phyloP scores from a whole-genome alignment of 2,113 vertebrate species.

The Chaenogobius annularis region DNA sequence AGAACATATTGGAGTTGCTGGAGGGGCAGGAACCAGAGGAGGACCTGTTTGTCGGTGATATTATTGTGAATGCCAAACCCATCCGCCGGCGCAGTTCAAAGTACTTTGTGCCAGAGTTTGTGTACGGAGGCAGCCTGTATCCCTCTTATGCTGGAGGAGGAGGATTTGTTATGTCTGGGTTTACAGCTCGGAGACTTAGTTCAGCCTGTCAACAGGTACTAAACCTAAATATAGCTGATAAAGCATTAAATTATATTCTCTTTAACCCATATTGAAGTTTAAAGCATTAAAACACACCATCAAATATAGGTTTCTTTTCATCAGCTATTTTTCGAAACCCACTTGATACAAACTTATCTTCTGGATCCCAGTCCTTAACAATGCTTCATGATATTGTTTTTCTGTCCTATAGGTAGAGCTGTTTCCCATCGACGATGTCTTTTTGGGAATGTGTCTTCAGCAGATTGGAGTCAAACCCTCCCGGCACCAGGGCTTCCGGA shows the following conservation, averaged over 20 bases:
- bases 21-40: slow-evolving; percentile 57
- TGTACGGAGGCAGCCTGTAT: slow-evolving; percentile 87
- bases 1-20: slow-evolving; percentile 92
- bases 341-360: not conserved
- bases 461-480: slow-evolving; percentile 84
- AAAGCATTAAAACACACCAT: not conserved
- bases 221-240: not conserved
- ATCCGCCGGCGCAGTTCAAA: slow-evolving; percentile 87
- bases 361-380: not conserved
- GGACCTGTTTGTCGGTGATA: slow-evolving; percentile 92
- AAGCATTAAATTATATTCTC: not conserved
- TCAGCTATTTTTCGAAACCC: not conserved
- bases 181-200: slow-evolving; percentile 83
- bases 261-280: too few species aligned
- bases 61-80: slow-evolving; percentile 89
- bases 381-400: not conserved
- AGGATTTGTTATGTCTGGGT: slow-evolving; percentile 88
- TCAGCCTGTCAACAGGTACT: slow-evolving; percentile 81
- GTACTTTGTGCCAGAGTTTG: slow-evolving; percentile 89
- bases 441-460: slow-evolving; percentile 95
- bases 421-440: slow-evolving; percentile 96
- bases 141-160: slow-evolving; percentile 92
- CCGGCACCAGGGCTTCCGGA: slow-evolving; percentile 91
- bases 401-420: slow-evolving; percentile 85
- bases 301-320: not conserved